phyloP scores from a whole-genome alignment of 2,888 invertebrate genomes.

The Hirtodrosophila trivittata region DNA sequence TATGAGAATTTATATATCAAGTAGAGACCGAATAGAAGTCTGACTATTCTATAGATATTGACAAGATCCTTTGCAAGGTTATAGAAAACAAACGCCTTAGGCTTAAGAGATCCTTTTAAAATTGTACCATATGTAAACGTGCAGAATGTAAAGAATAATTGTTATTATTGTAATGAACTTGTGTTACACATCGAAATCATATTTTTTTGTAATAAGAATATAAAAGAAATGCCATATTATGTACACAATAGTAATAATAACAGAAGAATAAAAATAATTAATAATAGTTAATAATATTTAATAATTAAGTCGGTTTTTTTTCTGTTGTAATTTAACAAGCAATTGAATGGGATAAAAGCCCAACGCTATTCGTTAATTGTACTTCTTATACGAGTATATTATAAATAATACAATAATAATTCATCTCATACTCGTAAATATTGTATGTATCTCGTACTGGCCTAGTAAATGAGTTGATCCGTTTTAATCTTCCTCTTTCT shows the following conservation, averaged over 20 bases:
- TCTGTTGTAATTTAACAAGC: constrained; percentile 35
- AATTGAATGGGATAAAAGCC: constrained; percentile 42
- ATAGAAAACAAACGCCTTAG: constrained; percentile 20
- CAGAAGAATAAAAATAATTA: background rate
- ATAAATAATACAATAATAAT: too few relatives aligned
- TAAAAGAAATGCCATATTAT: constrained; percentile 15
- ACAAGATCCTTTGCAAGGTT: constrained; percentile 28
- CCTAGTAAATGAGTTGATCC: constrained; percentile 46
- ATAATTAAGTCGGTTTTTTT: constrained; percentile 43
- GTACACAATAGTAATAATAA: background rate
- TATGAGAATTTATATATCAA: too few relatives aligned
- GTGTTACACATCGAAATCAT: constrained; percentile 37
- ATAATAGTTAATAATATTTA: constrained; percentile 28
- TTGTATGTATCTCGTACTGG: constrained; percentile 29
- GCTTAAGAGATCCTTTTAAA: constrained; percentile 33
- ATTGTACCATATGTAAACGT: constrained; percentile 34
- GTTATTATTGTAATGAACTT: constrained; percentile 29
- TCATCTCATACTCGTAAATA: background rate
- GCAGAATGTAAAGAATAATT: constrained; percentile 13
- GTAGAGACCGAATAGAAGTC: too few relatives aligned
- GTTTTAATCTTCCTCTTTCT: constrained; percentile 30
- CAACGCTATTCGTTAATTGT: constrained; percentile 38
- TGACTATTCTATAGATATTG: too few relatives aligned
- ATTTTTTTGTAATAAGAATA: constrained; percentile 48
- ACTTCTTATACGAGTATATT: constrained; percentile 39